Conservation (phyloP, 2,113 vertebrate species). For the Corythaixoides concolor region DNA sequence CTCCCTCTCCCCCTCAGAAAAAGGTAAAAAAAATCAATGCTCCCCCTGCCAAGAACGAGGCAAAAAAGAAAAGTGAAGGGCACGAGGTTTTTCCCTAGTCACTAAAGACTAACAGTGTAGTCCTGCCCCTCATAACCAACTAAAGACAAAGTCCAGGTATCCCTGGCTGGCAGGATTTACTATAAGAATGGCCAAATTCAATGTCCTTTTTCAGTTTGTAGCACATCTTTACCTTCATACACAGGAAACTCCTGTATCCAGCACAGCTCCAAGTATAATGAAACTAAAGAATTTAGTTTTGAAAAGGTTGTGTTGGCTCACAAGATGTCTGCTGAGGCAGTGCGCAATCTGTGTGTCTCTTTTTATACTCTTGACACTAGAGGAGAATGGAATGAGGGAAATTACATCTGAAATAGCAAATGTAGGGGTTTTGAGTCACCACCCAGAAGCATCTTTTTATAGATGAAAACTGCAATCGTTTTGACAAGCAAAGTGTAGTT, state of each 20-base stretch:
- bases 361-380: conserved; percentile 50
- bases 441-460: conserved; percentile 58
- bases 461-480: conserved; percentile 60
- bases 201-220: not conserved
- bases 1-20: not conserved
- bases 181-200: not conserved
- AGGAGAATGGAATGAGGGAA: conserved; percentile 47
- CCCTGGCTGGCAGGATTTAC: not conserved
- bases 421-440: conserved; percentile 59
- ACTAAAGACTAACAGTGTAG: not conserved
- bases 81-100: not conserved
- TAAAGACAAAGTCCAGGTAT: not conserved
- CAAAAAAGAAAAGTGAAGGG: not conserved
- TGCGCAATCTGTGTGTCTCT: not conserved
- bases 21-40: not conserved
- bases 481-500: conserved; percentile 44
- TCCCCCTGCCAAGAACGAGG: not conserved
- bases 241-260: not conserved
- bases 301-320: conserved; percentile 22
- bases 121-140: not conserved
- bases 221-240: not conserved
- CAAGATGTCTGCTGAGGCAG: not conserved
- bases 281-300: not conserved
- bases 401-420: conserved; percentile 62
- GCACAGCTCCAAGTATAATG: not conserved